Base-by-base conservation (phyloP, 2,888 invertebrate genomes). In the Synanthedon formicaeformis region DNA sequence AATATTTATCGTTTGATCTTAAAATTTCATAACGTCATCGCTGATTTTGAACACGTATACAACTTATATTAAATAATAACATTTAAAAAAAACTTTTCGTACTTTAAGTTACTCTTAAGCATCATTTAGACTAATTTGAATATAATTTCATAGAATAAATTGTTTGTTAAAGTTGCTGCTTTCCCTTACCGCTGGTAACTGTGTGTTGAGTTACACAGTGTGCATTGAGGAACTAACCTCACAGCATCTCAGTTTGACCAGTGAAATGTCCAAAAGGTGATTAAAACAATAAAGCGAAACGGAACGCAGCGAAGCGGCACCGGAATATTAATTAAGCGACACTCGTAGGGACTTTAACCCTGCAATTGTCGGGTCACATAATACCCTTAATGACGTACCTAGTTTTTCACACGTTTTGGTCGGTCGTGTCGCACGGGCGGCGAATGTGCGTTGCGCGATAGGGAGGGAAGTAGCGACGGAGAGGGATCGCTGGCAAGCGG, bases 401-500 rank as follows among this genome's bases (percentile, higher is more conserved):
- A 66, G 66, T 64, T 64, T 62, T 65, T 58, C 55, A 52, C 41
- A 40, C 54, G 18, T 14, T 13, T 58, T 59, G 58, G 56, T 51
- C 48, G 64, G 65, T 67, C 62, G 73, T 68, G 66, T 78, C 75
- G 61, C 74, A 72, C 75, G 62, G 66, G 58, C 65, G 70, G 65
- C 67, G 61, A 61, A 65, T 63, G 65, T 55, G 65, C 69, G 66
- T 69, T 61, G 72, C 56, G 62, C 62, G 75, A 73, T 63, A 63
- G 69, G 74, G 78, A 75, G 63, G 75, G 71, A 65, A 49, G 45
- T 50, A 50, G 14, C 16, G 34, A 52, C 18, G 58, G 65, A 62
- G 60, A 59, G 56, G 58, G 62, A 61, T 61, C 63, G 63, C 59
- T 62, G 67, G 63, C 75, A 81, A 70, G 63, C 79, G 81, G 80